These are phyloP conservation scores for Sminthopsis crassicaudata DNA, from an alignment of 2,113 vertebrate species.

Conservation along the genomic window DNA sequence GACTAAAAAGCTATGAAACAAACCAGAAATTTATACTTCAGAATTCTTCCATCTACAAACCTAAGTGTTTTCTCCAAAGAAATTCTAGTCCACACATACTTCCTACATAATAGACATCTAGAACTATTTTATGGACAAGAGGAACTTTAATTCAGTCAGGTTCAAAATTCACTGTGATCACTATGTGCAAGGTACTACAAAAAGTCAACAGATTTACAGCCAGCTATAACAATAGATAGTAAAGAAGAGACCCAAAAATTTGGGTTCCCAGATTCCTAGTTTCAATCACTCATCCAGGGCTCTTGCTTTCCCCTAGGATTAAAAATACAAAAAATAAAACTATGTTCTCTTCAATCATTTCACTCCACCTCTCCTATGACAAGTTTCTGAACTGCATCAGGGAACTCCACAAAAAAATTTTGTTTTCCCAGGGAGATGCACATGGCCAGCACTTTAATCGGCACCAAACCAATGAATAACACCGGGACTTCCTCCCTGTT, in stretches of 20 bases:
- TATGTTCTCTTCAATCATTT: constrained; percentile 11
- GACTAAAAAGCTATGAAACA: not conserved
- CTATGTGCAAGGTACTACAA: not conserved
- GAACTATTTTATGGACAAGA: not conserved
- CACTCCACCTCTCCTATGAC: not conserved
- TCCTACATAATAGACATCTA: not conserved
- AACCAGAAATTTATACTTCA: not conserved
- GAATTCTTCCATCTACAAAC: not conserved
- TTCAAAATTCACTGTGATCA: not conserved
- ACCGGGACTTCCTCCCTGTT: constrained; percentile 76
- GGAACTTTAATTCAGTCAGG: not conserved
- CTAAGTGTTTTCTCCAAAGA: not conserved
- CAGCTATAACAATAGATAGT: not conserved
- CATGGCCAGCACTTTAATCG: constrained; percentile 52
- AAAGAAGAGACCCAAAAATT: not conserved
- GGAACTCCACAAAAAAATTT: constrained; percentile 8
- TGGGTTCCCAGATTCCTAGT: not conserved
- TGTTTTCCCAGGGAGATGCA: constrained; percentile 58
- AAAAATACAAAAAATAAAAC: not conserved
- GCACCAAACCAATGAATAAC: constrained; percentile 63
- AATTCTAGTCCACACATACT: not conserved
- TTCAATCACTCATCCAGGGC: not conserved
- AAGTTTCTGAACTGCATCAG: not conserved
- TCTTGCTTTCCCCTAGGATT: not conserved
- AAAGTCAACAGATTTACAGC: not conserved